Evolutionary conservation across 2,888 invertebrate species (phyloP).

Genomic region (Heliconius hortense): DNA sequence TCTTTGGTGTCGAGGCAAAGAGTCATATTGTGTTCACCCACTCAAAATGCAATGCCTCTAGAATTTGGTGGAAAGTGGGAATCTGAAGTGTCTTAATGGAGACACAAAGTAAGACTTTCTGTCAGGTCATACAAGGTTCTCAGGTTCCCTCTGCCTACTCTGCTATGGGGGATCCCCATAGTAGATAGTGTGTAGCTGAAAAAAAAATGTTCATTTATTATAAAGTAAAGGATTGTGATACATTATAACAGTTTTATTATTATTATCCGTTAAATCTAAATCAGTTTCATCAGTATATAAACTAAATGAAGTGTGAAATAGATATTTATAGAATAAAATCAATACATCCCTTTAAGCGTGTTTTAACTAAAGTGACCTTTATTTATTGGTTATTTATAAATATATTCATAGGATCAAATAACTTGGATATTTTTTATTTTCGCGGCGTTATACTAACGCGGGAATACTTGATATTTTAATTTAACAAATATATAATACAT

Average conservation of each 20-base stretch:
- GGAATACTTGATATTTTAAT: slow-evolving; percentile 13
- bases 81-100: too few relatives aligned
- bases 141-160: too few relatives aligned
- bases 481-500: neutral
- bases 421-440: neutral
- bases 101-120: too few relatives aligned
- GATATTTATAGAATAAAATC: slow-evolving; percentile 29
- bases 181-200: neutral
- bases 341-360: slow-evolving; percentile 11
- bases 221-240: neutral
- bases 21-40: too few relatives aligned
- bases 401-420: neutral
- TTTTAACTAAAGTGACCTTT: neutral
- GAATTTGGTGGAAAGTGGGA: too few relatives aligned
- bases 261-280: neutral
- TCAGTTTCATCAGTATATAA: neutral
- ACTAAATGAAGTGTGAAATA: neutral
- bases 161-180: too few relatives aligned
- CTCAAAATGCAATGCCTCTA: too few relatives aligned
- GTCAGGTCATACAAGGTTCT: too few relatives aligned
- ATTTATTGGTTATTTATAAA: neutral
- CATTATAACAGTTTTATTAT: neutral
- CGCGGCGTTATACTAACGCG: slow-evolving; percentile 10
- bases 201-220: neutral
- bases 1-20: too few relatives aligned